phyloP scores from a whole-genome alignment of 2,113 vertebrate genomes.

The Scartelaos histophorus region DNA sequence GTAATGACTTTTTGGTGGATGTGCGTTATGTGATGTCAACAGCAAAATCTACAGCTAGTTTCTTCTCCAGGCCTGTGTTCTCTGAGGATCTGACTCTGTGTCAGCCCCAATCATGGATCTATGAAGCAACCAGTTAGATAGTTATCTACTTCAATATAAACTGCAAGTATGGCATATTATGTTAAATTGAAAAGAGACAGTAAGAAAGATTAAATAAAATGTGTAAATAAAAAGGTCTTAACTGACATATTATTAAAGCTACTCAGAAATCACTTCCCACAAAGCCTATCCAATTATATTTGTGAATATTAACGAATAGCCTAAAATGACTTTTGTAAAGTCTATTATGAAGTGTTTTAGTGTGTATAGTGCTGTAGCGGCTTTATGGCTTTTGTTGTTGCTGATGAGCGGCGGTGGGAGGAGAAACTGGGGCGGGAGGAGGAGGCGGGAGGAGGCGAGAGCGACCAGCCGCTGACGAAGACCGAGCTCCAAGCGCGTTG shows the following conservation, averaged over 20 bases:
- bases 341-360: neutral
- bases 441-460: slow-evolving; percentile 25
- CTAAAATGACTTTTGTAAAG: no score
- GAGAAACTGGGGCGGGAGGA: slow-evolving; percentile 10
- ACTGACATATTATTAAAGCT: no score
- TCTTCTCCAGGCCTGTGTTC: neutral
- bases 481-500: slow-evolving; percentile 27
- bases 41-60: neutral
- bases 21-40: neutral
- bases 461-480: neutral
- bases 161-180: no score
- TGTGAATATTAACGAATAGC: no score
- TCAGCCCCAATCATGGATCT: neutral
- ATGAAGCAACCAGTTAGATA: neutral
- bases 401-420: slow-evolving; percentile 35
- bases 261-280: no score
- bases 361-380: neutral
- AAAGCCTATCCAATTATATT: no score
- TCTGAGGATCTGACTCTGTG: neutral
- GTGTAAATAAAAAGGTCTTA: no score
- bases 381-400: slow-evolving; percentile 13
- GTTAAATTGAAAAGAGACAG: no score
- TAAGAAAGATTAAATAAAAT: no score
- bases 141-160: no score
- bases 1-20: neutral